phyloP scores from a whole-genome alignment of 2,797 vertebrate species.

The Botia kubotai region DNA sequence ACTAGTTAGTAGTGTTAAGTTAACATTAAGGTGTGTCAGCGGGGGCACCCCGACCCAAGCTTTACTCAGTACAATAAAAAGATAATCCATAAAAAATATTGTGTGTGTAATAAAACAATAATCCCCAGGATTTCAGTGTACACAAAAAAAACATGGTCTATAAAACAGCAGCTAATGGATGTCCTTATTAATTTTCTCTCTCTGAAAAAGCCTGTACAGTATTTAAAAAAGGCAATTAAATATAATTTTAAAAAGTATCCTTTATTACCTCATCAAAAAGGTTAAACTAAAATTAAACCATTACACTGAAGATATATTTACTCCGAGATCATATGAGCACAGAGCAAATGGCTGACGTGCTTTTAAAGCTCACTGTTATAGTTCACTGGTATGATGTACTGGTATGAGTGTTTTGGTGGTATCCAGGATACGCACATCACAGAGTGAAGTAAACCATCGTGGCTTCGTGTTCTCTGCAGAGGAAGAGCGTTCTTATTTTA shows the following conservation, averaged over 20 bases:
- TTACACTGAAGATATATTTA: conserved; percentile 34
- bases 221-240: neutral
- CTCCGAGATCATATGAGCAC: conserved; percentile 36
- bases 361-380: conserved; percentile 36
- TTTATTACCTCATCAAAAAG: conserved; percentile 2
- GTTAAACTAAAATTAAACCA: neutral
- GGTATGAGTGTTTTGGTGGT: conserved; percentile 73
- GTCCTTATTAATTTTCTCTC: neutral
- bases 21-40: neutral
- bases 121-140: neutral
- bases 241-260: neutral
- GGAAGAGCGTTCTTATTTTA: conserved; percentile 69
- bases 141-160: neutral
- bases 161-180: neutral
- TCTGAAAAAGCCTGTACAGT: neutral
- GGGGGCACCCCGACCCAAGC: neutral
- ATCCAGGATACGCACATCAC: conserved; percentile 71
- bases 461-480: conserved; percentile 32
- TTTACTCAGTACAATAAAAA: neutral
- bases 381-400: conserved; percentile 9
- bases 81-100: neutral
- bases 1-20: neutral
- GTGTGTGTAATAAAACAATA: neutral
- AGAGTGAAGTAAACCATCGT: conserved; percentile 61
- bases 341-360: conserved; percentile 47